Base-by-base conservation (phyloP, 2,797 vertebrate species). In the Amazona finschi region DNA sequence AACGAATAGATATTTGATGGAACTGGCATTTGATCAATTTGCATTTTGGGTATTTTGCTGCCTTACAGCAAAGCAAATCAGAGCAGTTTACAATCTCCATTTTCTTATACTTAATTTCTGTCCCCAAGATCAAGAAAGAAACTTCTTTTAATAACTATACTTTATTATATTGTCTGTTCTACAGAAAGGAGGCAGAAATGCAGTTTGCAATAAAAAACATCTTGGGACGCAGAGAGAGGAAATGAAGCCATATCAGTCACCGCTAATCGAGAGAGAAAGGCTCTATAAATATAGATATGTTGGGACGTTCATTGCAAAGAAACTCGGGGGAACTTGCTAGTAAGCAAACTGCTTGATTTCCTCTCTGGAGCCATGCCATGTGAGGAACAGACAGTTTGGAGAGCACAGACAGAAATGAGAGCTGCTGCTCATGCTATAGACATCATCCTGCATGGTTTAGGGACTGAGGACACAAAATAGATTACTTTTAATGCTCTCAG, bases 281-380 rank as follows among this genome's bases (percentile, higher is more conserved):
- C 18, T 69, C 66, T 25, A 16, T 14, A n/a, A 61, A 86, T 25
- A 21, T 12, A 41, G 44, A 41, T 9, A 28, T 1, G 1, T 11
- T 27, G 65, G 69, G 57, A 74, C 0, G 0, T 2, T 50, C 3
- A 1, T 22, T 66, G 65, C 28, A 52, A 65, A 76, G 47, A 25
- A 70, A 55, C 18, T 47, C 27, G 5, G 8, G 27, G 50, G 58
- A 52, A 46, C 7, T 18, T 57, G 10, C 39, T 27, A 0, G 1
- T 6, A 41, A 83, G 30, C 25, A 67, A 80, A 73, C 11, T 15
- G 41, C 33, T 41, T 6, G 0, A 69, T 75, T 53, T 75, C 28
- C 8, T 49, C 46, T 57, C 20, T 2, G 1, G n/a, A 72, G 66
- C 11, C 0, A 1, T 20, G 52, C 61, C 7, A 4, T 4, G 4